Base-by-base conservation (phyloP, 2,888 invertebrate genomes). In the Drosophila nr. perissopoda region DNA sequence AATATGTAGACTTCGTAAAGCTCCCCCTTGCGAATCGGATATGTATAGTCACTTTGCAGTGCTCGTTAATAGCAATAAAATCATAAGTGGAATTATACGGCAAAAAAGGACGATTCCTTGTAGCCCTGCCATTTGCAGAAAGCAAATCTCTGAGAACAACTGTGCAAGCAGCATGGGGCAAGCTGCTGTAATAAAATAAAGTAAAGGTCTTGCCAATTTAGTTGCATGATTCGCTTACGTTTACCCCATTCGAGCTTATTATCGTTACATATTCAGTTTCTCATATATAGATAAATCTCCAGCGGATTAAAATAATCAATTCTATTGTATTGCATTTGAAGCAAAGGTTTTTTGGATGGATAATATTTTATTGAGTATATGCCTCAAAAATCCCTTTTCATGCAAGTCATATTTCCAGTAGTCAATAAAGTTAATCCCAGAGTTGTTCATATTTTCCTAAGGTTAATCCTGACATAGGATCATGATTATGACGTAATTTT, bases 21-120 rank as follows among this genome's bases (percentile, higher is more conserved):
- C 25, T 25, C 4, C 1, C 77, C 77, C 27, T 21, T 79, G 76
- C 13, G 78, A 83, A 67, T 53, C 81, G n/a, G 72, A 78, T 53
- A 77, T 75, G 74, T 65, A 74, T 56, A n/a, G 69, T 38, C 68
- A 76, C 74, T 76, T 77, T 46, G 68, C 70, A 4, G n/a, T 79
- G 21, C 51, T 77, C 31, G 70, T 74, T 52, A 77, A 82, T 65
- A 73, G 68, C 46, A 74, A 81, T n/a, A 84, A 77, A 60, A 40
- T 83, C 53, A 70, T 79, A 54, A 71, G 66, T 16, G 71, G 77
- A 25, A 69, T 68, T 52, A 69, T 72, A 11, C 46, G 48, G 58
- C 52, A 66, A 67, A 58, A 62, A 66, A 48, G 29, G 33, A 53
- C 40, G 31, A 53, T 49, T 38, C 34, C 16, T n/a, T 62, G 31